These are phyloP conservation scores for Tyria jacobaeae DNA, from an alignment of 2,888 invertebrate species.

Conservation along the genomic window DNA sequence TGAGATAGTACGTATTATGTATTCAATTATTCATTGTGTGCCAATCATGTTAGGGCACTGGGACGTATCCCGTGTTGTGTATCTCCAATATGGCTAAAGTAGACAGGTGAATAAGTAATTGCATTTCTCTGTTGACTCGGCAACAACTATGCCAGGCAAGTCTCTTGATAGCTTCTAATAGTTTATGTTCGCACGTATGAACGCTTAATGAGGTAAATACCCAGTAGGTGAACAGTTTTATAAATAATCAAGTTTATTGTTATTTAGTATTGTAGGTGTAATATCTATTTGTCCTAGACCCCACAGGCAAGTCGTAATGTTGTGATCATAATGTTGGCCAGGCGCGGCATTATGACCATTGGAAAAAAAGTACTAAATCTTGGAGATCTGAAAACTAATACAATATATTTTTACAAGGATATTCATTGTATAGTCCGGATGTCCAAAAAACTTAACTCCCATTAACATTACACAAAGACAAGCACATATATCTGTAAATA, in stretches of 20 bases:
- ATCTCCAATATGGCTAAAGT: not conserved
- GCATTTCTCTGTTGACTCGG: not conserved
- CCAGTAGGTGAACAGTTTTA: not conserved
- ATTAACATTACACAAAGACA: too few relatives aligned
- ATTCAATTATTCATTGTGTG: conserved; percentile 5
- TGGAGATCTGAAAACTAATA: too few relatives aligned
- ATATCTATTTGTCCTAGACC: not conserved
- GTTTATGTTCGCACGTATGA: not conserved
- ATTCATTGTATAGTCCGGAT: too few relatives aligned
- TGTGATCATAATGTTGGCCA: too few relatives aligned
- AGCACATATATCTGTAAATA: too few relatives aligned
- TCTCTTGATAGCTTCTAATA: not conserved
- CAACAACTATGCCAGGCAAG: not conserved
- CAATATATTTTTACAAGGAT: too few relatives aligned
- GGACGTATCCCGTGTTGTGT: not conserved
- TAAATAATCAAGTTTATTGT: not conserved
- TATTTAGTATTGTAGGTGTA: not conserved
- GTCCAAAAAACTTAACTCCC: too few relatives aligned
- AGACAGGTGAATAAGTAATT: conserved; percentile 4
- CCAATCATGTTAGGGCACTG: not conserved
- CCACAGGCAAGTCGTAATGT: too few relatives aligned
- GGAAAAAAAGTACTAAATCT: too few relatives aligned
- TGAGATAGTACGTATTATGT: too few relatives aligned
- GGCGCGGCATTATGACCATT: too few relatives aligned
- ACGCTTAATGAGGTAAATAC: not conserved